Base-by-base conservation (phyloP, 2,797 vertebrate species). In the Iguana delicatissima region DNA sequence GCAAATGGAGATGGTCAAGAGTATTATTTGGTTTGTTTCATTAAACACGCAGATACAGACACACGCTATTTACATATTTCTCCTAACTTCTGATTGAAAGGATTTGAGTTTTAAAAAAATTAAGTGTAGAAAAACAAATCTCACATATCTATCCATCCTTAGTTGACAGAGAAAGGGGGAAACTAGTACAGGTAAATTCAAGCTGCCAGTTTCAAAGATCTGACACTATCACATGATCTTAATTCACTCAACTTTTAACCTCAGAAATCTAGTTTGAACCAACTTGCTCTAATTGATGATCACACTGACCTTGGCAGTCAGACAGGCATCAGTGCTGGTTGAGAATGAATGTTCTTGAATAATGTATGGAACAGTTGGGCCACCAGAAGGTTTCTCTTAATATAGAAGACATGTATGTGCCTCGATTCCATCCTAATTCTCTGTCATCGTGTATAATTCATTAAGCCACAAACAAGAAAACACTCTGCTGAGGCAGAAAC, bases 371-470 rank as follows among this genome's bases (percentile, higher is more conserved):
- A 18, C n/a, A 69, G 55, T 80, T 80, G 83, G 62, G 50, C 46
- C n/a, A 46, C 83, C 83, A 72, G 83, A 80, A 84, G 81, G 72
- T 50, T 80, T 80, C 67, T 52, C 76, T 80, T 85, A 85, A 85
- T 85, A 76, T 89, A 82, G 82, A 89, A 72, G 76, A 80, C 50
- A 80, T 85, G 50, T 85, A 57, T 59, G 35, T 57, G 20, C 35
- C 26, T 74, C 12, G 14, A n/a, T 80, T 69, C n/a, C 74, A 85
- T 42, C 46, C 62, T 72, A 84, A 77, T 13, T 77, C 88, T 55
- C 73, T 55, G 50, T 69, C 82, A 55, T 77, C 42, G 62, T 89
- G 46, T 79, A 84, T 89, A 67, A 67, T 89, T 89, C 73, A 89
- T 29, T 69, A 84, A 79, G 72, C 59, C 42, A 79, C 57, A 79